Conservation (phyloP, 2,888 invertebrate species). For the Eugnorisma glareosa region DNA sequence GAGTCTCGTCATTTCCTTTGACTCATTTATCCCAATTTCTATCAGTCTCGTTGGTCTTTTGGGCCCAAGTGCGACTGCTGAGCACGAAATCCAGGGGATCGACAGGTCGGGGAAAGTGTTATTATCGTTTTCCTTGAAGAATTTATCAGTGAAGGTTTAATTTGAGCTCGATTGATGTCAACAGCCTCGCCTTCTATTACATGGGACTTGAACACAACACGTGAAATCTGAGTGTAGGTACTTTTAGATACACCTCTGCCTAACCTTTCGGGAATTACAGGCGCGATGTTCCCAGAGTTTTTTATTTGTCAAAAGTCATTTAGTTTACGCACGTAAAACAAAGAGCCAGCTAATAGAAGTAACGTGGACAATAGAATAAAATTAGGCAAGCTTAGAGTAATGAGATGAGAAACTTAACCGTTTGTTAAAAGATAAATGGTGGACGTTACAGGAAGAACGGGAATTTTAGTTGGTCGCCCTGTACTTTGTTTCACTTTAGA, state of each 20-base stretch:
- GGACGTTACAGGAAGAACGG: conserved; percentile 14
- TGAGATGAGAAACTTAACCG: conserved; percentile 53
- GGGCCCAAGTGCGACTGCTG: too few relatives aligned
- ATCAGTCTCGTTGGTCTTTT: too few relatives aligned
- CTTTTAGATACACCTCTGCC: not conserved
- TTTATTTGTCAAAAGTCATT: not conserved
- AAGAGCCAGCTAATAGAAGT: conserved; percentile 21
- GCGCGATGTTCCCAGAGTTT: not conserved
- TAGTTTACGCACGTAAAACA: conserved; percentile 4
- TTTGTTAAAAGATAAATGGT: conserved; percentile 54
- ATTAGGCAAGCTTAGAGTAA: conserved; percentile 43
- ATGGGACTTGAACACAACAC: not conserved
- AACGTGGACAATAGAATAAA: conserved; percentile 38
- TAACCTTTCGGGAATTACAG: not conserved
- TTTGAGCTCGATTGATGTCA: not conserved
- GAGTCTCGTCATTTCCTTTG: too few relatives aligned
- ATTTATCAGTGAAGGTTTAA: not conserved
- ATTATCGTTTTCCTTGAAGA: not conserved
- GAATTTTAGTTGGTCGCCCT: conserved; percentile 32
- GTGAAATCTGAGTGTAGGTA: not conserved
- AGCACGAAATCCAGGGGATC: too few relatives aligned
- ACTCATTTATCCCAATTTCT: too few relatives aligned
- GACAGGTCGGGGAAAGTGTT: too few relatives aligned
- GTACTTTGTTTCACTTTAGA: conserved; percentile 9
- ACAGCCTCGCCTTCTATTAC: not conserved